Base-by-base conservation (phyloP, 2,888 invertebrate genomes). In the Oligia latruncula region DNA sequence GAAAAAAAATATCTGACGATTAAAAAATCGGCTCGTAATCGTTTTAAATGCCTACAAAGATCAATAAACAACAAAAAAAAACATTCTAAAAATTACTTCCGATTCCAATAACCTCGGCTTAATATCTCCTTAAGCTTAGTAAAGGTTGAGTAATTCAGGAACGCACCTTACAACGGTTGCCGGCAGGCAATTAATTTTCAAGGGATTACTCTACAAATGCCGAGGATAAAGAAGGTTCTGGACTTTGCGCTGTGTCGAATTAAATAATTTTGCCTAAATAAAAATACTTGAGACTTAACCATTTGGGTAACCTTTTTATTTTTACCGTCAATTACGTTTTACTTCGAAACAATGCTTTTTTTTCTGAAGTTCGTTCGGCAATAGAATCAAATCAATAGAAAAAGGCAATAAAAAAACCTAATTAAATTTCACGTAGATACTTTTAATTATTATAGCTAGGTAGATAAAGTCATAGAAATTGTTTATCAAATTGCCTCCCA, bases 191-290 rank as follows among this genome's bases (percentile, higher is more conserved):
- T 96, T 96, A 96, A 96, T 96, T 96, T 96, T 94, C 92, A 92
- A 93, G 94, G 95, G 96, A 96, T 96, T 96, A 96, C 93, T 89
- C 92, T 92, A 94, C 94, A 95, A 95, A 95, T 94, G 94, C 94
- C 91, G 78, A 87, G 95, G 94, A 93, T 94, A 93, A 94, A 93
- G 93, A 92, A 94, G 92, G 93, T 86, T 81, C 91, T 92, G 93
- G 91, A 93, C 93, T 91, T 91, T 91, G 90, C 86, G 90, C 92
- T 88, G 91, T 90, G 91, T 92, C 90, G 91, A 94, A 93, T 93
- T 93, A 94, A 93, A 93, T 93, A 93, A 91, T 91, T 92, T 90
- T 90, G 91, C 92, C 90, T 88, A 87, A 92, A 90, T 91, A 92
- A 92, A 90, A 92, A 91, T 88, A 83, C 88, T 89, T 76, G 77